Evolutionary conservation across 1,140 invertebrate genomes (phyloP).

Genomic region (Apis dorsata): DNA sequence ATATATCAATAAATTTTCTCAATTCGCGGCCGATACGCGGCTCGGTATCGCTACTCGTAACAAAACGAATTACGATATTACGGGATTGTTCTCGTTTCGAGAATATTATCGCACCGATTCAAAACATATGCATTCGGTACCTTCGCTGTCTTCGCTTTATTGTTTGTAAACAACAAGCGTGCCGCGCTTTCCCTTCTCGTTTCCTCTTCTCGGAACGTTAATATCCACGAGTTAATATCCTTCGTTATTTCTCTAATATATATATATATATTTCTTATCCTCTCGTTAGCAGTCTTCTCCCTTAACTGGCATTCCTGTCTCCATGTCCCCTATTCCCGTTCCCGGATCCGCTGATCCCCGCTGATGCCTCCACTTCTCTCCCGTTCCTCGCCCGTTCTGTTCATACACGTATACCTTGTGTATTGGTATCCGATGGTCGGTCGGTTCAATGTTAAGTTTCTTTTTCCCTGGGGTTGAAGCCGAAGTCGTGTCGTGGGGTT

Average conservation of each 20-base stretch:
- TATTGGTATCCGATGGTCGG: slow-evolving; percentile 1
- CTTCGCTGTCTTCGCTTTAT: no score
- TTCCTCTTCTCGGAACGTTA: background rate
- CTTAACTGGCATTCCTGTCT: background rate
- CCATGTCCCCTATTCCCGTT: background rate
- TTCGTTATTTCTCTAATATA: background rate
- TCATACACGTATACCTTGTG: background rate
- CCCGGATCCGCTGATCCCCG: background rate
- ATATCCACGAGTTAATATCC: no score
- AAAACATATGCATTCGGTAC: no score
- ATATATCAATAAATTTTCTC: no score
- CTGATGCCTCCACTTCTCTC: background rate
- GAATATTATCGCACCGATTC: no score
- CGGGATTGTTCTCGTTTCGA: no score
- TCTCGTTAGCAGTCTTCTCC: background rate
- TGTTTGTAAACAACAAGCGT: no score
- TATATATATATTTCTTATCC: background rate
- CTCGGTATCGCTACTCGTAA: no score
- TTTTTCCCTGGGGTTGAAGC: slow-evolving; percentile 14
- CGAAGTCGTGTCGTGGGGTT: background rate
- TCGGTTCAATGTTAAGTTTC: background rate
- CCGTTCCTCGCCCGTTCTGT: background rate
- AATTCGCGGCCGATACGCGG: no score
- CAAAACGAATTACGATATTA: no score
- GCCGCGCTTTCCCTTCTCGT: background rate